phyloP scores from a whole-genome alignment of 2,113 vertebrate genomes.

The Charina bottae region DNA sequence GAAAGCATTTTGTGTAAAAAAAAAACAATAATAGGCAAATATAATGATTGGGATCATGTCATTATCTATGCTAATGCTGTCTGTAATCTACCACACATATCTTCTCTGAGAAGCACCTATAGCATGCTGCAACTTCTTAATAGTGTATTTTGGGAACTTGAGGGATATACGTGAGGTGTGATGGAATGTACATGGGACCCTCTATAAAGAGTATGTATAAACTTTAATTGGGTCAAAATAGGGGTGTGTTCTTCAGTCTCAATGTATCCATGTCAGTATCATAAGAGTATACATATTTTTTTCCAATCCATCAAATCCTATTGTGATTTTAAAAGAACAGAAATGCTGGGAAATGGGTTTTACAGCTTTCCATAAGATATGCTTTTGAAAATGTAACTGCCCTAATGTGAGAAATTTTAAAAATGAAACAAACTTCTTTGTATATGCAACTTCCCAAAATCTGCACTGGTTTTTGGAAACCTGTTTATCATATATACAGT shows the following conservation, averaged over 20 bases:
- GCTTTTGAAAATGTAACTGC: neutral
- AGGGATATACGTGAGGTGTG: neutral
- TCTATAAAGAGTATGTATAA: neutral
- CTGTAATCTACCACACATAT: neutral
- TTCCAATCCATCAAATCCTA: neutral
- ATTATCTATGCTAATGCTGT: neutral
- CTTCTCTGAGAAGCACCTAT: neutral
- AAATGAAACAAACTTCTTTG: neutral
- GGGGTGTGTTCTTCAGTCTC: neutral
- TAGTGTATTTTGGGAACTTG: neutral
- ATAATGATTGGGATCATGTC: neutral
- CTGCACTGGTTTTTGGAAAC: neutral
- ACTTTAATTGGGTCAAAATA: neutral
- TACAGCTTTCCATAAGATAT: neutral
- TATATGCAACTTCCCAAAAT: neutral
- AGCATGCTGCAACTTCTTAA: neutral
- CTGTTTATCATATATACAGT: neutral
- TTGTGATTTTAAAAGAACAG: neutral
- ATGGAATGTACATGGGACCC: neutral
- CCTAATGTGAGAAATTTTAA: neutral
- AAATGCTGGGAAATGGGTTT: neutral
- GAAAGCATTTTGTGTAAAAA: neutral
- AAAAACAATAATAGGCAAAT: neutral
- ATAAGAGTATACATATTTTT: neutral
- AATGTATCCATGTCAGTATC: neutral